Percentiles rank a stretch among this genome's conserved stretches.
phyloP scores from a whole-genome alignment of 2,797 vertebrate species.

The Netta rufina region DNA sequence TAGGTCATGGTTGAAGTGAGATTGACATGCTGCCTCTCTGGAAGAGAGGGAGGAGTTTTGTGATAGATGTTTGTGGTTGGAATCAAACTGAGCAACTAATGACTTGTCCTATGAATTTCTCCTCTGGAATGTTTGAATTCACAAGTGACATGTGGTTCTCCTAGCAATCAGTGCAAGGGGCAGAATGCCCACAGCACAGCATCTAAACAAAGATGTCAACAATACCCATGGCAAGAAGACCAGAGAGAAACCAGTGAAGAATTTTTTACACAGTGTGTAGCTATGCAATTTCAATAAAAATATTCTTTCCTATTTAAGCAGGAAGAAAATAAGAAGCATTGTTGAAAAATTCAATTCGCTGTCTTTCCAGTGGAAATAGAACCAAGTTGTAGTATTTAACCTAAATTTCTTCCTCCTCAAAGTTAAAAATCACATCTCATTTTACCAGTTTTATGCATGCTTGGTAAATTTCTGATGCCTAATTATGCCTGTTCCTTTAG shows the following conservation, averaged over 20 bases:
- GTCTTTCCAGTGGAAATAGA: background rate
- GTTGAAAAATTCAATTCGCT: background rate
- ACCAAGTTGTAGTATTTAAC: background rate
- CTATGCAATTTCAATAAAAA: background rate
- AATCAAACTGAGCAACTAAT: background rate
- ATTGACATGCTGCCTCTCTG: background rate
- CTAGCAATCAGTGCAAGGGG: background rate
- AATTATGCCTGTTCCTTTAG: background rate
- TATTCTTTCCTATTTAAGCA: background rate
- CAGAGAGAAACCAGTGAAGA: background rate
- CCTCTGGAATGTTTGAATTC: conserved; percentile 14
- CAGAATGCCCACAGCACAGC: background rate
- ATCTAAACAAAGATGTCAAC: background rate
- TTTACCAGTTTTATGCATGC: accelerated
- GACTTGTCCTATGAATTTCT: background rate
- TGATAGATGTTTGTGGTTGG: background rate
- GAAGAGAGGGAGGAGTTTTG: background rate
- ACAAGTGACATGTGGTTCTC: background rate
- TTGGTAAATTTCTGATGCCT: background rate
- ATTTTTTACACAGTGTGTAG: background rate
- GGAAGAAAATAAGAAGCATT: background rate
- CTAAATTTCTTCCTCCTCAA: background rate
- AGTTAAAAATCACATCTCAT: background rate
- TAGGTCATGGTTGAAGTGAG: background rate
- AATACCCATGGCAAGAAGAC: background rate